Conservation (phyloP, 2,113 vertebrate species). For the Chaenocephalus aceratus region DNA sequence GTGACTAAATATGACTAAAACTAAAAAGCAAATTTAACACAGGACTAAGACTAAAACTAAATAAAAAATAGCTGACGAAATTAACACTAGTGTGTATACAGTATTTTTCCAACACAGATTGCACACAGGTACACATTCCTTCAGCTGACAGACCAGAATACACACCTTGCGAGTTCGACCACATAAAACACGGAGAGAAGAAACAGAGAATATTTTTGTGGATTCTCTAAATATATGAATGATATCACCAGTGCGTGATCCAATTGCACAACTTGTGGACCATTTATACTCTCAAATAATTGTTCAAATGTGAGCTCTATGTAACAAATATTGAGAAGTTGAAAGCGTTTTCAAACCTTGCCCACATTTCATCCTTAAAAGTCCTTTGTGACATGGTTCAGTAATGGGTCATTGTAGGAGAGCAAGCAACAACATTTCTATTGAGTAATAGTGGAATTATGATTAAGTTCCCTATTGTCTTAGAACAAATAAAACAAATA, state of each 20-base stretch:
- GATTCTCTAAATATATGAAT: conserved; percentile 1
- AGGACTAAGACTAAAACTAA: no score
- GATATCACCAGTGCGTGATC: not conserved
- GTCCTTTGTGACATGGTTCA: not conserved
- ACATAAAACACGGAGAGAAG: not conserved
- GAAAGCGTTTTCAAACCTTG: not conserved
- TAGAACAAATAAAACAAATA: not conserved
- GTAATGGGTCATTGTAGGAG: not conserved
- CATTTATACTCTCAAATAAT: not conserved
- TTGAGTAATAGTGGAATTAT: not conserved
- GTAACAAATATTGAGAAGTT: not conserved
- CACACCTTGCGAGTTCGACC: conserved; percentile 16
- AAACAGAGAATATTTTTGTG: not conserved
- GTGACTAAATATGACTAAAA: no score
- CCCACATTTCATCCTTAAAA: not conserved
- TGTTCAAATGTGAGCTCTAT: not conserved
- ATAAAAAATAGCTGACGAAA: no score
- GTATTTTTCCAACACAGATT: not conserved
- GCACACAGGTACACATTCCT: conserved; percentile 44
- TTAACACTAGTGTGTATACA: not conserved
- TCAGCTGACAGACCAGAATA: conserved; percentile 26
- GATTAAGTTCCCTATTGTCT: conserved; percentile 4
- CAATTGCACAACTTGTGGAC: not conserved
- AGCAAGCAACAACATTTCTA: not conserved
- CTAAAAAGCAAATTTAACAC: no score